Evolutionary conservation across 2,888 invertebrate species (phyloP), one percentile per base, ranked within the genome.

Genomic region (Agrochola lota): DNA sequence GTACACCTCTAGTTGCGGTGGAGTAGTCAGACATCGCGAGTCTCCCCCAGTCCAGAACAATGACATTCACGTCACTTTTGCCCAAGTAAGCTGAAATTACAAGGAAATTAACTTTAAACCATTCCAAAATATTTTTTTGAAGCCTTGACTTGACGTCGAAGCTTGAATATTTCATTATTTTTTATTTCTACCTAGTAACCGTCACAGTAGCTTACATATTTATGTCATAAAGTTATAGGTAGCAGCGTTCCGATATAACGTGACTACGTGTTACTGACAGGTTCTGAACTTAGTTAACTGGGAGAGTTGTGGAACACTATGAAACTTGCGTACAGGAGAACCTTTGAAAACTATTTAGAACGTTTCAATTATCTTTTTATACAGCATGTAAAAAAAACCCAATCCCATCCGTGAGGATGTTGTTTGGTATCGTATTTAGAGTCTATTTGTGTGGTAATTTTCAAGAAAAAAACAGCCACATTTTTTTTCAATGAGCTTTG

Each of bases 41-140:
- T 6, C 88, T 87, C 26, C 93, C 90, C 95, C 95, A 95, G 87
- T 95, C 95, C 40, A 95, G 46, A 0, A 93, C 85, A 35, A 95
- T 94, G 0, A 95, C 91, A 77, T 95, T 95, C 0, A 88, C 88
- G 57, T 95, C 92, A 2, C 77, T 81, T 26, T 85, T 91, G 15
- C 15, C 8, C 0, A 94, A 88, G 77, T 88, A 92, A 7, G 93
- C 94, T 94, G 86, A n/a, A 46, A 71, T 60, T 60, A 17, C 2
- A 3, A 60, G 30, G 8, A 59, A 59, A 59, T 26, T 26, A 26
- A 26, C 26, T 26, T 59, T 26, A 26, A 26, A 26, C 7, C 15
- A 15, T 26, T 17, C 26, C 2, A 7, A 26, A 26, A 7, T 59
- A 15, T 26, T 26, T 26, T 17, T 30, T 17, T 1, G 11, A n/a